Evolutionary conservation across 2,888 invertebrate species (phyloP).

Genomic region (Blastobasis lacticolella): DNA sequence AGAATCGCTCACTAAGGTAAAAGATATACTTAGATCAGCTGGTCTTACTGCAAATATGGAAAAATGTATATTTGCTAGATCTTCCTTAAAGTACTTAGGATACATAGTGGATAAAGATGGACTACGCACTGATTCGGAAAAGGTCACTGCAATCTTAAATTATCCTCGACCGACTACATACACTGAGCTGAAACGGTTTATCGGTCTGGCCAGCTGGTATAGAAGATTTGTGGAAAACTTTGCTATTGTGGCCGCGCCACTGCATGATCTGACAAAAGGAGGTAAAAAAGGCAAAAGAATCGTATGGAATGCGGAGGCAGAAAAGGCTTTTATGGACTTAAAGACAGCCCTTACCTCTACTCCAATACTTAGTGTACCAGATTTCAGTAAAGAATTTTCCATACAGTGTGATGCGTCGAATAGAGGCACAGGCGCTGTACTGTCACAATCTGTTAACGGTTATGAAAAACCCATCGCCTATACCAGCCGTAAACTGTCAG

Average conservation of each 20-base stretch:
- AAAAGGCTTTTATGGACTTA: slow-evolving; percentile 8
- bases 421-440: slow-evolving; percentile 11
- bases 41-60: background rate
- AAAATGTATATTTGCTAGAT: background rate
- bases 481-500: slow-evolving; percentile 3
- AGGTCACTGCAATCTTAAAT: slow-evolving; percentile 13
- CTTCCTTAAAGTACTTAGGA: slow-evolving; percentile 9
- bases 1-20: background rate
- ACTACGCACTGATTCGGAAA: slow-evolving; percentile 12
- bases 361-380: slow-evolving; percentile 13
- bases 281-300: slow-evolving; percentile 1
- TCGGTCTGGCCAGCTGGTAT: slow-evolving; percentile 12
- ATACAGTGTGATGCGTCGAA: slow-evolving; percentile 13
- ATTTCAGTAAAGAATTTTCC: slow-evolving; percentile 9
- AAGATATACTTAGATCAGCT: background rate
- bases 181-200: slow-evolving; percentile 13
- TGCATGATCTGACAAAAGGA: slow-evolving; percentile 5
- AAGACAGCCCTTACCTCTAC: slow-evolving; percentile 9
- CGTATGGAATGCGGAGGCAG: slow-evolving; percentile 11
- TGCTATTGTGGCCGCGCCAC: slow-evolving; percentile 9
- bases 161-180: slow-evolving; percentile 13
- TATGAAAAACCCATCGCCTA: slow-evolving; percentile 12
- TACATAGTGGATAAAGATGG: slow-evolving; percentile 12
- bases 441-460: slow-evolving; percentile 5
- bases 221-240: slow-evolving; percentile 14